Evolutionary conservation across 1,140 invertebrate species (phyloP), one percentile per base, ranked within the genome.

Genomic region (Paraescarpia echinospica): DNA sequence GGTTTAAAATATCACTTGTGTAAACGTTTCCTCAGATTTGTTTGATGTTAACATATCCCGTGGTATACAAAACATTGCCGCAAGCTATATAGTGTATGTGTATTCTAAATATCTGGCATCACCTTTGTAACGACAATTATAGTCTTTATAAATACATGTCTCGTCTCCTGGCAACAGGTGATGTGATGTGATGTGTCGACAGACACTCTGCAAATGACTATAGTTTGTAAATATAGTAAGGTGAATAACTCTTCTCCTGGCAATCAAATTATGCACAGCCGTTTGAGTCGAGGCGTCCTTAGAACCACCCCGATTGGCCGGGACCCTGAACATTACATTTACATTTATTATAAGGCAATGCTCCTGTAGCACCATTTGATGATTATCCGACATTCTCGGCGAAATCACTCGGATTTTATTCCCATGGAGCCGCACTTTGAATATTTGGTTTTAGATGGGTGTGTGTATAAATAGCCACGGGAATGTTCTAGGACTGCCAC

Each of bases 151-250:
- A 31, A 2, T n/a, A n/a, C n/a, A n/a, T 31, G 8, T 77, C 59
- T 2, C 27, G 4, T 27, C 59, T 77, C 14, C 27, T 22, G 59
- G 22, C 41, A 41, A 41, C 41, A 41, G 41, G 41, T 41, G 41
- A 41, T 77, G 22, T 77, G 14, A 6, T 77, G 18, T 27, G 2
- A 2, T 77, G 18, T 9, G 48, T 51, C 18, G 59, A 77, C 27
- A 77, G 59, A 27, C 0, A 31, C 59, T 77, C 27, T 77, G 59
- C 59, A 77, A 77, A 6, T 31, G 59, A 77, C 59, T 77, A 77
- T 77, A 77, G 59, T 77, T 77, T 77, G 59, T 77, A 77, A 77
- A 77, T 77, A 77, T 77, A 77, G 59, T 77, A 31, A 77, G 59
- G 59, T 77, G 59, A 77, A 77, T 77, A 77, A 77, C 59, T 77